Percentiles rank a stretch among this genome's conserved stretches.
These are phyloP conservation scores for Chlorodrepanis virens DNA, from an alignment of 2,113 vertebrate species.

Conservation along the genomic window DNA sequence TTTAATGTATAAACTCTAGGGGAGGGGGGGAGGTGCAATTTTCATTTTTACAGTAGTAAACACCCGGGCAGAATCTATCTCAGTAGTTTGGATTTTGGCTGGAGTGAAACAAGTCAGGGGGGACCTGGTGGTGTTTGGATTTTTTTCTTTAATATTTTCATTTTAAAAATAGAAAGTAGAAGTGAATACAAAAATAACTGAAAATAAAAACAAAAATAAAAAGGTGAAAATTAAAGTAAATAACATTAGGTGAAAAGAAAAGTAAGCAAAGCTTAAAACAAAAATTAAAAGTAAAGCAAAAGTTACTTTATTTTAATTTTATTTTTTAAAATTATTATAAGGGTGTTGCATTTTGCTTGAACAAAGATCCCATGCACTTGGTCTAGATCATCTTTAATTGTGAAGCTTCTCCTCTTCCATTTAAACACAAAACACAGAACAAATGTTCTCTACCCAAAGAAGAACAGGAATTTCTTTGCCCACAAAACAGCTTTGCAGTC, in stretches of 20 bases:
- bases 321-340: neutral
- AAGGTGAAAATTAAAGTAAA: neutral
- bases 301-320: neutral
- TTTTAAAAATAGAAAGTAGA: neutral
- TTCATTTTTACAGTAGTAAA: neutral
- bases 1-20: neutral
- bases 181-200: neutral
- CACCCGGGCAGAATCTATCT: neutral
- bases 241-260: neutral
- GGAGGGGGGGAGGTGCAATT: neutral
- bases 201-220: neutral
- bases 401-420: neutral
- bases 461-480: neutral
- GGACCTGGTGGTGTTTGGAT: neutral
- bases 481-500: neutral
- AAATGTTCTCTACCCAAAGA: neutral
- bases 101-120: neutral
- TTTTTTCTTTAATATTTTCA: neutral
- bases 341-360: neutral
- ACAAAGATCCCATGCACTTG: rapidly evolving
- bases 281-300: neutral
- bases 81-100: neutral
- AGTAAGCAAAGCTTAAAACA: neutral
- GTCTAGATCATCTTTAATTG: neutral
- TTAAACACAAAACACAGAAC: neutral